These are phyloP conservation scores for Lethocerus indicus DNA, from an alignment of 1,140 invertebrate genomes.

Conservation along the genomic window DNA sequence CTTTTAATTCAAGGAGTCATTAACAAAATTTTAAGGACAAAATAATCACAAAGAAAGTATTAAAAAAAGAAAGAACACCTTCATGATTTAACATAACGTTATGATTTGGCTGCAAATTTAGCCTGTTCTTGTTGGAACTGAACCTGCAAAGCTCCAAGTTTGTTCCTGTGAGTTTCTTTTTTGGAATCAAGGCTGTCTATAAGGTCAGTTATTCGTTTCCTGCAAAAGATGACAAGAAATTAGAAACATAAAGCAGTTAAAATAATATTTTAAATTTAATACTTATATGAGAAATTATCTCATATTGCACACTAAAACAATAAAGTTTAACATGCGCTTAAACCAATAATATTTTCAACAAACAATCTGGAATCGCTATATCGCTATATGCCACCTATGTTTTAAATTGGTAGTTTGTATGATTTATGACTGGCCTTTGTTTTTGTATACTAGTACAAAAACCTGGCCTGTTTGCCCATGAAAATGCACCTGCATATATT, in stretches of 20 bases:
- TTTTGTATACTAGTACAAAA: too few relatives aligned
- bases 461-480: neutral
- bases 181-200: conserved; percentile 65
- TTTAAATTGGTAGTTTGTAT: too few relatives aligned
- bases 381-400: neutral
- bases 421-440: too few relatives aligned
- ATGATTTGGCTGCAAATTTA: conserved; percentile 8
- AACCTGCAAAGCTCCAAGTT: conserved; percentile 60
- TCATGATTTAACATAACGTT: too few relatives aligned
- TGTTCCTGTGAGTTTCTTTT: conserved; percentile 54
- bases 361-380: neutral
- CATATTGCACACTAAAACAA: neutral
- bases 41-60: too few relatives aligned
- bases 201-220: conserved; percentile 57
- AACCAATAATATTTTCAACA: neutral
- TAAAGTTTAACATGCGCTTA: neutral
- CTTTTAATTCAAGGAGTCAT: too few relatives aligned
- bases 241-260: neutral
- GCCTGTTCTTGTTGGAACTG: conserved; percentile 44
- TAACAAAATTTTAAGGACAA: too few relatives aligned
- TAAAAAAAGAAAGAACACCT: too few relatives aligned
- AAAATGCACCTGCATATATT: neutral
- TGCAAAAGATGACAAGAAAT: conserved; percentile 20
- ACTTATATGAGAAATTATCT: neutral
- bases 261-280: neutral